Evolutionary conservation across 1,140 invertebrate species (phyloP).

Genomic region (Schlechtendalia chinensis): DNA sequence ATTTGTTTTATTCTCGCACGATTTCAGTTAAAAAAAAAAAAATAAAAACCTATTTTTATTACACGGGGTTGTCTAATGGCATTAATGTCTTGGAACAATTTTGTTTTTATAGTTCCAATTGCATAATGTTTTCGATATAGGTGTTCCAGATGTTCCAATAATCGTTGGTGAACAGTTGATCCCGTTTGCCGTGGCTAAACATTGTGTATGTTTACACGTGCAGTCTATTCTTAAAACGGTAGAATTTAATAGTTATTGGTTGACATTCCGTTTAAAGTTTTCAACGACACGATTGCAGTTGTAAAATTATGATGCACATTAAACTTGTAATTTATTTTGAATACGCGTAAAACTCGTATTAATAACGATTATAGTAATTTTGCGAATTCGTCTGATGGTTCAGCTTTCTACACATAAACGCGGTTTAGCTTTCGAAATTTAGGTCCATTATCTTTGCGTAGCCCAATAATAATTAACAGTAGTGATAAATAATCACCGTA

Average conservation of each 20-base stretch:
- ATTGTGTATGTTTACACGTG: no score
- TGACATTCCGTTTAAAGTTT: no score
- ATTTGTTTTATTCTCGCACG: neutral
- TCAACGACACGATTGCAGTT: no score
- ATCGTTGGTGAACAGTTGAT: no score
- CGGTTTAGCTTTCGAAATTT: slow-evolving; percentile 28
- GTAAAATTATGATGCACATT: no score
- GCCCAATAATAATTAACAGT: neutral
- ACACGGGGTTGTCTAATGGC: neutral
- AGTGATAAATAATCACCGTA: slow-evolving; percentile 7
- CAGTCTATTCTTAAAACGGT: no score
- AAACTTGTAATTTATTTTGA: neutral
- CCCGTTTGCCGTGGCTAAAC: no score
- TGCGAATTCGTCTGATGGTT: neutral
- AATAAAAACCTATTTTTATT: neutral
- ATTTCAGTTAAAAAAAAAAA: neutral
- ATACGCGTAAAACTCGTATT: neutral
- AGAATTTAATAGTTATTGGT: no score
- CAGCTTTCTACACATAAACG: slow-evolving; percentile 36
- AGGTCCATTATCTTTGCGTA: neutral
- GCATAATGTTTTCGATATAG: no score
- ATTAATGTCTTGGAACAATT: neutral
- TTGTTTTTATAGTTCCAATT: no score
- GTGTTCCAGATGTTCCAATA: no score
- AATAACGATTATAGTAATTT: neutral